Conservation (phyloP, 30 jellyfish, hydroid and myxozoan genomes). For the Nemopilema nomurai region DNA sequence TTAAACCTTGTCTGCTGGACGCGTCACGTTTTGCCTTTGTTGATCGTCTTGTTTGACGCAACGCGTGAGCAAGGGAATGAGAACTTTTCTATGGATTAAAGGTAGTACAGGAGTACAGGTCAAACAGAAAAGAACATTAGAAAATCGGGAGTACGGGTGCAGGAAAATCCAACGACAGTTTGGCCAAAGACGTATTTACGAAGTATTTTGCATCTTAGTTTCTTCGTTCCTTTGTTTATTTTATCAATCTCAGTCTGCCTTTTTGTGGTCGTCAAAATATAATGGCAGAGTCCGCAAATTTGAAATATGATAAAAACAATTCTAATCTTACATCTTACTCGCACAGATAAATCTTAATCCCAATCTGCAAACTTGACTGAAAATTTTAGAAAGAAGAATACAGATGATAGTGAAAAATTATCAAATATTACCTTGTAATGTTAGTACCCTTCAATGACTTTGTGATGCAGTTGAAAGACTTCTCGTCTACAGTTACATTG, state of each 20-base stretch:
- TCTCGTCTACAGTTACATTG: constrained; percentile 62
- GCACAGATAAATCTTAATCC: too few species aligned
- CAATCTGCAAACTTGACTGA: too few species aligned
- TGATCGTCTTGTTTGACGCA: neutral
- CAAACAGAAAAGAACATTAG: neutral
- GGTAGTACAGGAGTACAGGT: neutral
- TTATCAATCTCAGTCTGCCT: too few species aligned
- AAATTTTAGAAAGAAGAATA: neutral
- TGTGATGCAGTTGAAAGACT: constrained; percentile 39
- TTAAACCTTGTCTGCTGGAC: neutral
- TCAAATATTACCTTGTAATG: constrained; percentile 28
- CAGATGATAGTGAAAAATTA: too few species aligned
- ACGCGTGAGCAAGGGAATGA: constrained; percentile 17
- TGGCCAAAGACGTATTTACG: too few species aligned
- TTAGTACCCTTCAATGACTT: neutral
- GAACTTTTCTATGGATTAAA: neutral
- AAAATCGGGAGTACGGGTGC: neutral
- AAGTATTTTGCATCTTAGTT: too few species aligned
- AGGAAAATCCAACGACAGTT: too few species aligned
- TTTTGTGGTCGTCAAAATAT: too few species aligned
- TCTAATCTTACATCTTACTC: too few species aligned
- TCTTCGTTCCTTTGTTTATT: too few species aligned
- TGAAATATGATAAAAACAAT: too few species aligned
- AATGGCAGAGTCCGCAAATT: too few species aligned
- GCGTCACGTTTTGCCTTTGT: neutral